Evolutionary conservation across 2,113 vertebrate genomes (phyloP), one percentile per base, ranked within the genome.

Genomic region (Tupaia tana): DNA sequence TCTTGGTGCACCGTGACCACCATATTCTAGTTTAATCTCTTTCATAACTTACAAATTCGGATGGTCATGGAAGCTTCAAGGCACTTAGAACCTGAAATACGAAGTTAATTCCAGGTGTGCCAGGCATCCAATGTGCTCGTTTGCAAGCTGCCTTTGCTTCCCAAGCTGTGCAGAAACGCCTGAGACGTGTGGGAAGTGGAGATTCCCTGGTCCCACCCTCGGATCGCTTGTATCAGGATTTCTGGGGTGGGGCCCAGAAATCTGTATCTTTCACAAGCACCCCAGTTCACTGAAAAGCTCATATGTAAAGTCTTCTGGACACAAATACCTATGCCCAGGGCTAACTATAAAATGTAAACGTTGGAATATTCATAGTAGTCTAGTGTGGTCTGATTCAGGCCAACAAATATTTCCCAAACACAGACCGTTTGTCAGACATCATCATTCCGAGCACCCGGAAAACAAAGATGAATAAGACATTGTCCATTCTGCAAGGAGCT

Each of bases 401-500:
- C 78, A 64, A 83, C 83, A 95, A 74, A 66, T 83, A 75, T 74
- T 96, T 95, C 87, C 89, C 83, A 58, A 89, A 61, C 96, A 95
- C 52, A 91, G 59, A 93, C 54, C 93, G 22, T 92, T 74, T 73
- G 89, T 85, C 94, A 79, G 92, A 63, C 43, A 79, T n/a, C 71
- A 81, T 86, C 94, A 80, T 71, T 79, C 91, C 92, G n/a, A 54
- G 84, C 8, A 9, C 54, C n/a, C n/a, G 87, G 59, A 82, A 96
- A 91, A 95, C 94, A 95, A 90, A 91, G 90, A 96, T 96, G 94
- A 96, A 96, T 94, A 94, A 81, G 69, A 82, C 94, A 95, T 96
- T 96, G 94, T 96, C 89, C 74, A 85, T 34, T 81, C 91, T 81
- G 18, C 63, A 59, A 95, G 77, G 84, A 91, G 91, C 80, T 74